Conservation (phyloP, 2,797 vertebrate species). For the Alca torda region DNA sequence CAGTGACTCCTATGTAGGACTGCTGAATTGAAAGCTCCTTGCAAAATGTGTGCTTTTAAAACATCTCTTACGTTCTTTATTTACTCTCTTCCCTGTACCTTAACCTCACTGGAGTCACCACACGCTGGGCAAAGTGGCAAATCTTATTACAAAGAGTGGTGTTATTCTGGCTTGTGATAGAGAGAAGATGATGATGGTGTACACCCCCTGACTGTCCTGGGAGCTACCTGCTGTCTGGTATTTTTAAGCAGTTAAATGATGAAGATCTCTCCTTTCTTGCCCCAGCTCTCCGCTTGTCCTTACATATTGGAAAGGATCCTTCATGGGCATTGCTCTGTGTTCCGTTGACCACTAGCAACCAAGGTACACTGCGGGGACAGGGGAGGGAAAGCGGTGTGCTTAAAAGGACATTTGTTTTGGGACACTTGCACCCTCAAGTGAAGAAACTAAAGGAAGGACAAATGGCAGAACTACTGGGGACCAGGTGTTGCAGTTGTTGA, state of each 20-base stretch:
- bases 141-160: neutral
- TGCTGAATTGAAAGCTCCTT: neutral
- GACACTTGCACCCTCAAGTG: neutral
- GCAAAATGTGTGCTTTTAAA: neutral
- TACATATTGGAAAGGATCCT: neutral
- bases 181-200: neutral
- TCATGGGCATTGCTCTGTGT: neutral
- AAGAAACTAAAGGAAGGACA: neutral
- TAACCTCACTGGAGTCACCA: neutral
- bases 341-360: neutral
- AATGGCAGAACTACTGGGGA: neutral
- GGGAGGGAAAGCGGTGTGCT: neutral
- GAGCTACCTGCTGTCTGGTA: neutral
- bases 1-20: neutral
- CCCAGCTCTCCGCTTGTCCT: neutral
- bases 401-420: neutral
- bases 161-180: neutral
- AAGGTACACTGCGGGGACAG: accelerated
- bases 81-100: neutral
- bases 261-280: neutral
- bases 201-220: neutral
- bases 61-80: neutral
- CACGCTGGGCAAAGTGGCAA: neutral
- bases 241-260: neutral
- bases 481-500: neutral